Conservation (phyloP, 2,888 invertebrate genomes). For the Norana najaformis region DNA sequence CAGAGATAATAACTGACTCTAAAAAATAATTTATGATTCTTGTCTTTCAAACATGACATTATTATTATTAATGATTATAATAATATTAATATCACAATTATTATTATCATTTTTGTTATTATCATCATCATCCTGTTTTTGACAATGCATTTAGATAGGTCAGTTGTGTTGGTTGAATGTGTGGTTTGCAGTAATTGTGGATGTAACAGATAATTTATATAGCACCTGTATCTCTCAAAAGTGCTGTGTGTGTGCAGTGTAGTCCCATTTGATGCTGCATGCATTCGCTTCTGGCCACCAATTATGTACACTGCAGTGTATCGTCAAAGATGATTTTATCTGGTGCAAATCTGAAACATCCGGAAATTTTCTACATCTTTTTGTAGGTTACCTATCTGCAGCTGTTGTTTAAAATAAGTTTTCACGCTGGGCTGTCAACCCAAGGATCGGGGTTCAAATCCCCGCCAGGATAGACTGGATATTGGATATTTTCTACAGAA, state of each 20-base stretch:
- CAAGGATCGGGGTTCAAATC: no score
- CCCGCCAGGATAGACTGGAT: not conserved
- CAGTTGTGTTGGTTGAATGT: not conserved
- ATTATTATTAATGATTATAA: no score
- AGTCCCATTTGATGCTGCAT: not conserved
- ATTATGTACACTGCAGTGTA: conserved; percentile 1
- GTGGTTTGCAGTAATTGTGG: conserved; percentile 4
- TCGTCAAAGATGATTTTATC: not conserved
- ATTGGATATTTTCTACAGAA: no score
- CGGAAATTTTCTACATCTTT: not conserved
- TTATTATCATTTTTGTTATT: no score
- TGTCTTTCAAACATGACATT: no score
- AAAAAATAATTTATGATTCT: no score
- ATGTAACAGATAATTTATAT: not conserved
- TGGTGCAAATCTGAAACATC: not conserved
- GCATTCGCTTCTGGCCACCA: not conserved
- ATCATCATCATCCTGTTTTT: not conserved
- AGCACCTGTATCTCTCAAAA: not conserved
- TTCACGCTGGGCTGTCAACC: not conserved
- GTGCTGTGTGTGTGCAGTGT: not conserved
- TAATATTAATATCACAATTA: no score
- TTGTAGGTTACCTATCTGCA: no score
- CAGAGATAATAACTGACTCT: no score
- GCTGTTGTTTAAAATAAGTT: not conserved
- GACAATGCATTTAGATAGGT: not conserved